These are phyloP conservation scores for Harpegnathos saltator DNA, from an alignment of 1,140 invertebrate genomes.

Conservation along the genomic window DNA sequence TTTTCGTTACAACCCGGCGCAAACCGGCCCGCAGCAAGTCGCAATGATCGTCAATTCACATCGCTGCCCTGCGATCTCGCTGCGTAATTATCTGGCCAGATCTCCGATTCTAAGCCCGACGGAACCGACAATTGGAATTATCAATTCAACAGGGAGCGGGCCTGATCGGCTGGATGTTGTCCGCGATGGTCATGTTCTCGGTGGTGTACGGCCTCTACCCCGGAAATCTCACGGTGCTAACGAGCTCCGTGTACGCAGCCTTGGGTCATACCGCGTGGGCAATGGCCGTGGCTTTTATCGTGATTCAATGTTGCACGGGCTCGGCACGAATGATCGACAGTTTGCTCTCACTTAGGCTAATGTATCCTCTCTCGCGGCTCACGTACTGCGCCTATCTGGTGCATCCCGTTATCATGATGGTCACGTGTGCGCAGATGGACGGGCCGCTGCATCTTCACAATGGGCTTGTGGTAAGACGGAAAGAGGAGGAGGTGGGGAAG, in stretches of 20 bases:
- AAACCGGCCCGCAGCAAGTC: too few species aligned
- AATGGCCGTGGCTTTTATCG: constrained; percentile 91
- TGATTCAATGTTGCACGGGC: constrained; percentile 92
- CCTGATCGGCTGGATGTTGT: constrained; percentile 88
- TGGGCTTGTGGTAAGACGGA: constrained; percentile 88
- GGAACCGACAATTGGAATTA: neutral
- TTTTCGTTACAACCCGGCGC: too few species aligned
- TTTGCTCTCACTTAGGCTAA: constrained; percentile 91
- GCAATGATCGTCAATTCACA: too few species aligned
- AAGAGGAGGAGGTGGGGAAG: neutral
- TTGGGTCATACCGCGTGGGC: constrained; percentile 91
- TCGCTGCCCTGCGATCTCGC: too few species aligned
- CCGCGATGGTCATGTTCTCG: constrained; percentile 87
- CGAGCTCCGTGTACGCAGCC: constrained; percentile 87
- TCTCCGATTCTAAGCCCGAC: too few species aligned
- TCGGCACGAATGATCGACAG: constrained; percentile 91
- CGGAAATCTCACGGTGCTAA: constrained; percentile 88
- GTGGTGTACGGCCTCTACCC: constrained; percentile 93
- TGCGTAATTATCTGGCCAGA: too few species aligned
- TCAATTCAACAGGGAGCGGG: constrained; percentile 67
- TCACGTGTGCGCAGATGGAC: constrained; percentile 91
- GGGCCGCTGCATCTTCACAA: constrained; percentile 92
- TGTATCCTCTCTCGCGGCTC: constrained; percentile 94
- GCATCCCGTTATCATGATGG: constrained; percentile 94
- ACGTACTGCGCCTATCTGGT: constrained; percentile 96